Conservation (phyloP, 64 coral and sea anemone genomes). For the Pocillopora verrucosa region DNA sequence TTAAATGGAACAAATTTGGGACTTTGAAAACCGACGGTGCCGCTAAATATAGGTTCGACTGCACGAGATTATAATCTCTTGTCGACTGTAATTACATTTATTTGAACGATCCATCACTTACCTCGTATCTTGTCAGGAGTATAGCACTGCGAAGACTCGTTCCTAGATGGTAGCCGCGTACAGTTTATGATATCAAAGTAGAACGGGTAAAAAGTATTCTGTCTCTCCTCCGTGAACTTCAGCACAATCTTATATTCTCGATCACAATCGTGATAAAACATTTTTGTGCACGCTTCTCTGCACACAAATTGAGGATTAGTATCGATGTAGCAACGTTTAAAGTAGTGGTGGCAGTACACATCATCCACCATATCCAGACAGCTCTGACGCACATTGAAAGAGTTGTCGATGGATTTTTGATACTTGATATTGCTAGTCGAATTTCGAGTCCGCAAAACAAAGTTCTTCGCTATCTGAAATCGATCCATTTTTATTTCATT, state of each 20-base stretch:
- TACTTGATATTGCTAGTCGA: background rate
- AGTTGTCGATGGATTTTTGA: background rate
- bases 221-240: background rate
- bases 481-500: background rate
- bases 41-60: no score
- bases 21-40: no score
- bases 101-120: background rate
- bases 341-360: conserved; percentile 22
- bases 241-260: background rate
- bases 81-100: no score
- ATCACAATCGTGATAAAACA: background rate
- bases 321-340: conserved; percentile 11
- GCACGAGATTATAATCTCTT: no score
- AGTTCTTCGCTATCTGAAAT: background rate
- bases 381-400: background rate
- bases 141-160: conserved; percentile 17
- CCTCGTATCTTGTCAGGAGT: conserved; percentile 22
- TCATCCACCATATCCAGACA: conserved; percentile 3
- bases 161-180: conserved; percentile 16
- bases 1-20: no score
- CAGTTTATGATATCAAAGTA: conserved; percentile 11
- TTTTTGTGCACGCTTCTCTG: background rate
- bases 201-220: background rate
- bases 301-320: background rate
- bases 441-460: background rate